Conservation (phyloP, 1,140 invertebrate genomes). For the Euura lappo region DNA sequence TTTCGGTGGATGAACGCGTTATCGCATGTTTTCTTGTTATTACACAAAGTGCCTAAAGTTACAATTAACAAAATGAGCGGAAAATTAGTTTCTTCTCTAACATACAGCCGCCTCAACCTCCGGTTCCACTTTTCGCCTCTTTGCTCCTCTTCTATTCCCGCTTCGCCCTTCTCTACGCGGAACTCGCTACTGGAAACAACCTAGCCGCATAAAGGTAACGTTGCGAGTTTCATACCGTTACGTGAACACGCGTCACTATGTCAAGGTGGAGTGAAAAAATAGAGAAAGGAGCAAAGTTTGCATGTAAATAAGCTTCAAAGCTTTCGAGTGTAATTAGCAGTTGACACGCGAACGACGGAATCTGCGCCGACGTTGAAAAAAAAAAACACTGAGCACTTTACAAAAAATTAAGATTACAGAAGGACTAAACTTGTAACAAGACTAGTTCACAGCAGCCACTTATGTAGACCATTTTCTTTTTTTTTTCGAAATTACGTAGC, state of each 20-base stretch:
- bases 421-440: too few relatives aligned
- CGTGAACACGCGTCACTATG: not conserved
- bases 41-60: slow-evolving; percentile 1
- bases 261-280: not conserved
- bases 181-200: too few relatives aligned
- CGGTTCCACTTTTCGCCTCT: too few relatives aligned
- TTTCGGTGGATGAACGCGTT: not conserved
- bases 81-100: slow-evolving; percentile 1
- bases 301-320: not conserved
- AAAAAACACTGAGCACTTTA: too few relatives aligned
- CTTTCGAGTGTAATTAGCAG: not conserved
- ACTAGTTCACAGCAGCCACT: too few relatives aligned
- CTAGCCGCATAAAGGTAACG: too few relatives aligned
- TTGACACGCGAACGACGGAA: not conserved
- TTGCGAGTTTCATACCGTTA: too few relatives aligned
- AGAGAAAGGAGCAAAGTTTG: not conserved
- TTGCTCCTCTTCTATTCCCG: too few relatives aligned
- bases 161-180: too few relatives aligned
- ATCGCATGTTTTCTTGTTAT: not conserved
- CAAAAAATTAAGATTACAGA: too few relatives aligned
- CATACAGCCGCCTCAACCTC: not conserved
- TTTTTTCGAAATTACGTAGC: not conserved
- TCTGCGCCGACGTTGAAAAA: too few relatives aligned
- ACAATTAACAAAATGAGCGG: slow-evolving; percentile 3
- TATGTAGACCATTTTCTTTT: not conserved